Evolutionary conservation across 2,113 vertebrate species (phyloP), one percentile per base, ranked within the genome.

Genomic region (Ophthalmolycus amberensis): DNA sequence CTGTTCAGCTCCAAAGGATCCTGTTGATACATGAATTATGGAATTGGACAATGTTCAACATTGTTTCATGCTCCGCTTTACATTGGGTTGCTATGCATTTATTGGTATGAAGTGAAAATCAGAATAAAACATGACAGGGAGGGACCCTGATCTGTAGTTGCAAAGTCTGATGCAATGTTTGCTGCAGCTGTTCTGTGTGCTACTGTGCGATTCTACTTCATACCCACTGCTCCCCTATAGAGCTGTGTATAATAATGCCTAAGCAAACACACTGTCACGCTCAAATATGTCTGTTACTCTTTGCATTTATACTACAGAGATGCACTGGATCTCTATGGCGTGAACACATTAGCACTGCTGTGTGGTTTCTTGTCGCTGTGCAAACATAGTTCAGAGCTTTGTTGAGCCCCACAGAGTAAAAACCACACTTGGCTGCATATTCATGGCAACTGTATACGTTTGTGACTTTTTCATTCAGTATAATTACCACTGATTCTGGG

Each of bases 21-120:
- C 73, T 54, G 76, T 84, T 88, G 80, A 80, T 75, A 76, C 58
- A 88, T 87, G 79, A 87, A 85, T 88, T 87, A 89, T 91, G 84
- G 79, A 89, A 75, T 76, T 80, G 74, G 78, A 82, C 75, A 71
- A 66, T 80, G 68, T 83, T 92, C 81, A 77, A 50, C 73, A 72
- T 52, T 62, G 65, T 79, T 77, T 84, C 76, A 71, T 1, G 15
- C 63, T 68, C 32, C 52, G 83, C 81, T 83, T 87, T 85, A 79
- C 85, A 84, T 83, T 86, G 75, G 66, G 79, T 63, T 78, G 34
- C 79, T 74, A 3, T 83, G 84, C 37, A 75, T 85, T 78, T 58
- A 65, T 50, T 82, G 76, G 64, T 32, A 42, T 56, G 37, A 40
- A 74, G 40, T 38, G 54, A 66, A 77, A 27, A 72, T 73, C 4